Evolutionary conservation across 2,888 invertebrate genomes (phyloP).

Genomic region (Acronicta leporina): DNA sequence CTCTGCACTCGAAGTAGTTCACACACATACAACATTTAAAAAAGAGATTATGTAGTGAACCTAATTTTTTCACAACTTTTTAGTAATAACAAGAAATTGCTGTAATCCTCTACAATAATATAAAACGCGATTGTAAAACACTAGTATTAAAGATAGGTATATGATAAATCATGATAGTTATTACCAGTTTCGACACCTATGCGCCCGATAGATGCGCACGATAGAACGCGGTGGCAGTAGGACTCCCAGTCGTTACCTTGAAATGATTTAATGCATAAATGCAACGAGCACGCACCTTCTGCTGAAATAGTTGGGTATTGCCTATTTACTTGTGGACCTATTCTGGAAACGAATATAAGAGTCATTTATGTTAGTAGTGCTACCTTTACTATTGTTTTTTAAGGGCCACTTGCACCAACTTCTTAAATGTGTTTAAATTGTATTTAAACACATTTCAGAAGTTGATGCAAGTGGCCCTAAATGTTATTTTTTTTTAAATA

Average conservation of each 20-base stretch:
- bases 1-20: no score
- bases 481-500: no score
- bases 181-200: constrained; percentile 42
- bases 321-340: constrained; percentile 34
- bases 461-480: no score
- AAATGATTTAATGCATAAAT: constrained; percentile 60
- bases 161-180: constrained; percentile 49
- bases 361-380: no score
- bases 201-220: constrained; percentile 14
- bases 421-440: no score
- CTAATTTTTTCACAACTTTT: background rate
- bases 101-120: constrained; percentile 17
- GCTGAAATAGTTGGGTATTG: constrained; percentile 42
- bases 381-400: no score
- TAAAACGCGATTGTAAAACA: constrained; percentile 36
- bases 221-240: constrained; percentile 16
- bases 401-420: no score
- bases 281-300: constrained; percentile 48
- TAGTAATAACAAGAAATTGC: constrained; percentile 2
- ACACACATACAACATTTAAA: no score
- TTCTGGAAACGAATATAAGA: constrained; percentile 27
- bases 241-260: constrained; percentile 53
- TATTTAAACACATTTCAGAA: no score
- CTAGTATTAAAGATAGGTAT: constrained; percentile 26
- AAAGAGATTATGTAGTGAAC: no score